Base-by-base conservation (phyloP, 53 echinoderm and acorn worm genomes). In the Actinopyga echinites region DNA sequence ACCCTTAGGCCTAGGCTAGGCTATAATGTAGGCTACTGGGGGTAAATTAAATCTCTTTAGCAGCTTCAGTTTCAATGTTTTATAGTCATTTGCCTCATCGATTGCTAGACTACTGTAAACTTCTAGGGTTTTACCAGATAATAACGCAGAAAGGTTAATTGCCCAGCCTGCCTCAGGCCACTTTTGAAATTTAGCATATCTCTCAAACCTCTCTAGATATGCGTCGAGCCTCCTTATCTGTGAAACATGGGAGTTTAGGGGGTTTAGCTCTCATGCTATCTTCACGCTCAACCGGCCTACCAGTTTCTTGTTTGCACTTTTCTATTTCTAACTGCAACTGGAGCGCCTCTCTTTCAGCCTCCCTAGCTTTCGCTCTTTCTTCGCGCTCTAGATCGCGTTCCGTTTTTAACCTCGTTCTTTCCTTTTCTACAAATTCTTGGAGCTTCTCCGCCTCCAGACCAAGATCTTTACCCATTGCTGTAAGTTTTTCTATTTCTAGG, bases 171-270 rank as follows among this genome's bases (percentile, higher is more conserved):
- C 1, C 22, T 28, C n/a, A 3, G 20, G 21, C 86, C 86, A 86
- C 13, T 59, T 60, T 29, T 64, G 64, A 0, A 61, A 52, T 40
- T 4, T 30, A 7, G 86, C 79, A 55, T 86, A 80, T 24, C 86
- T 28, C 36, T 86, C 86, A 42, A 86, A 86, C 10, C 86, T 19
- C 34, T 53, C 57, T 23, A 86, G n/a, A 21, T 79, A 86, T 1
- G 86, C 86, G 65, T 86, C 86, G 19, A 86, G 23, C 55, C 35
- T 86, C 80, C 11, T 52, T 86, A 30, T 86, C 86, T 57, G 21
- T 8, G 22, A 74, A 85, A 11, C 12, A 24, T 5, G 74, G 85
- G 4, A 85, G 40, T 59, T 74, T 74, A 19, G 74, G 75, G n/a
- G 44, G 85, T 69, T 87, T 87, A 34, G 82, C 80, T 52, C 56